These are phyloP conservation scores for Pempheris klunzingeri DNA, from an alignment of 2,797 vertebrate genomes.

Conservation along the genomic window DNA sequence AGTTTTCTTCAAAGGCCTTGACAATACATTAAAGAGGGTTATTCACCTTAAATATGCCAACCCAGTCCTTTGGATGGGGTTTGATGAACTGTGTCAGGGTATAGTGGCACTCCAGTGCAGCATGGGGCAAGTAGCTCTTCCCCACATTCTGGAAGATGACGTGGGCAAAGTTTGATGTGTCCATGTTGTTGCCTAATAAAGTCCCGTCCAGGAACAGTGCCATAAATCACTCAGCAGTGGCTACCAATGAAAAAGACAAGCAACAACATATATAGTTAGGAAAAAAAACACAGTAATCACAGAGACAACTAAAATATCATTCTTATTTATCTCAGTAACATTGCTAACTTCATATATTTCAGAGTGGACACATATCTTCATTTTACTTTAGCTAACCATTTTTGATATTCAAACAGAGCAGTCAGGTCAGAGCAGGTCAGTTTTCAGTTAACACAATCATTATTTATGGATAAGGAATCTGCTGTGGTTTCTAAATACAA, in stretches of 20 bases:
- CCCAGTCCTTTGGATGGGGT: conserved; percentile 98
- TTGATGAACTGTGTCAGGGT: conserved; percentile 96
- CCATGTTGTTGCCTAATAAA: conserved; percentile 86
- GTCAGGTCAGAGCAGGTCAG: too few relatives aligned
- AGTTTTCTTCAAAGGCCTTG: not conserved
- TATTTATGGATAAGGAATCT: too few relatives aligned
- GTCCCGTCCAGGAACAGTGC: conserved; percentile 90
- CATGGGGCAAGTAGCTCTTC: conserved; percentile 97
- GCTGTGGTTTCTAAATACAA: not conserved
- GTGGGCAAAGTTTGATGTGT: conserved; percentile 98
- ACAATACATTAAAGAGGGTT: not conserved
- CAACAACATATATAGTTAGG: conserved; percentile 19
- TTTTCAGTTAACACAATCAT: too few relatives aligned
- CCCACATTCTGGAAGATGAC: conserved; percentile 99
- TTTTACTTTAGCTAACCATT: not conserved
- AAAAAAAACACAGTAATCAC: not conserved
- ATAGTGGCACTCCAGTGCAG: conserved; percentile 96
- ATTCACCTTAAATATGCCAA: conserved; percentile 98
- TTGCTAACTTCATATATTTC: not conserved
- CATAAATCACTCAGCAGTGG: conserved; percentile 85
- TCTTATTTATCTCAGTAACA: conserved; percentile 6
- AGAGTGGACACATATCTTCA: not conserved
- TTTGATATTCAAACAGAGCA: too few relatives aligned
- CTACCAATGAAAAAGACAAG: conserved; percentile 52
- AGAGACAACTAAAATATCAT: not conserved